phyloP scores from a whole-genome alignment of 2,113 vertebrate genomes.

The Xenopus laevis region DNA sequence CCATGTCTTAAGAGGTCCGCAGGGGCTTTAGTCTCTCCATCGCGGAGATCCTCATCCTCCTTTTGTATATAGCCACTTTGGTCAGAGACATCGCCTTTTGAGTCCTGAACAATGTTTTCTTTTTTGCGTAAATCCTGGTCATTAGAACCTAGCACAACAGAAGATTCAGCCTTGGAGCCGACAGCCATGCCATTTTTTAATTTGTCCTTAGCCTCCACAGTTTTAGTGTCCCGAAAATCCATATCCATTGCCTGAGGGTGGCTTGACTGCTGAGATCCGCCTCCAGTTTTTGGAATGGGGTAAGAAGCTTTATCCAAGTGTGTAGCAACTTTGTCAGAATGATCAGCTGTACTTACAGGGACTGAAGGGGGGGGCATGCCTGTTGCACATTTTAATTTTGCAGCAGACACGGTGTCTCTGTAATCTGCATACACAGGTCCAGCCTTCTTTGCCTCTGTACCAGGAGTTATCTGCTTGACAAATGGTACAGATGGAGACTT shows the following conservation, averaged over 20 bases:
- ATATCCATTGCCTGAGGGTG: slow-evolving; percentile 13
- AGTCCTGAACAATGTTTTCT: neutral
- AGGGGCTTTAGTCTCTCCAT: neutral
- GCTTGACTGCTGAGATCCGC: neutral
- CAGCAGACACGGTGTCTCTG: neutral
- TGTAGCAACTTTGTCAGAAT: neutral
- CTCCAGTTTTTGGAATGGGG: neutral
- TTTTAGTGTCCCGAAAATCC: slow-evolving; percentile 18
- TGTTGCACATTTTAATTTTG: neutral
- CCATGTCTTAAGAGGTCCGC: neutral
- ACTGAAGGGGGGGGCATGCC: neutral
- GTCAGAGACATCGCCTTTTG: neutral
- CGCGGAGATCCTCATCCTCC: slow-evolving; percentile 27
- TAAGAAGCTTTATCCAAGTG: neutral
- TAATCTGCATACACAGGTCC: neutral
- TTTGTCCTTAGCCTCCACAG: neutral
- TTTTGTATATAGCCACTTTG: neutral
- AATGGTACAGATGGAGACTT: neutral
- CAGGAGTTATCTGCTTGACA: neutral
- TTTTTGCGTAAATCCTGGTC: slow-evolving; percentile 29
- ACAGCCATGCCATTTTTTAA: neutral
- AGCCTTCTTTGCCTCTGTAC: neutral
- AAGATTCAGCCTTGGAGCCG: neutral
- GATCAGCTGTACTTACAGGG: neutral
- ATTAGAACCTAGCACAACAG: neutral